These are phyloP conservation scores for Euclidia mi DNA, from an alignment of 2,888 invertebrate genomes.

Conservation along the genomic window DNA sequence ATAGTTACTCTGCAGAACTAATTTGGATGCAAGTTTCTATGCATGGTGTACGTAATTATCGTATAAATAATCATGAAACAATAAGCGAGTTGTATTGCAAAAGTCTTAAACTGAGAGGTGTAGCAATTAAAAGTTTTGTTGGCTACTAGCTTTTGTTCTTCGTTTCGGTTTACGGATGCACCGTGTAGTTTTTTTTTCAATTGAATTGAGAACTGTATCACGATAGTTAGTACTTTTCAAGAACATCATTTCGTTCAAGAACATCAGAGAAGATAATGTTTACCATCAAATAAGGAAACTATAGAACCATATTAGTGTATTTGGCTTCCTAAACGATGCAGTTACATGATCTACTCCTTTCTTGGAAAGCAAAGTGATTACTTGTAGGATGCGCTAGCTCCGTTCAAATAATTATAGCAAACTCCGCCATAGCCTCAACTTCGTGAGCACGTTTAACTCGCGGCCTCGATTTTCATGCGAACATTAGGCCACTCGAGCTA, in stretches of 20 bases:
- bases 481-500: slow-evolving; percentile 12
- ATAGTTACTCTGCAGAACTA: slow-evolving; percentile 29
- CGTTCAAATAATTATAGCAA: slow-evolving; percentile 9
- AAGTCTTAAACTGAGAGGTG: slow-evolving; percentile 13
- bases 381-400: slow-evolving; percentile 4
- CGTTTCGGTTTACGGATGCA: slow-evolving; percentile 2
- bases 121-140: slow-evolving; percentile 26
- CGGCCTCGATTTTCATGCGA: slow-evolving; percentile 15
- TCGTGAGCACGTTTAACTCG: slow-evolving; percentile 8
- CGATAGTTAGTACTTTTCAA: no score
- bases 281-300: no score
- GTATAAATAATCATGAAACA: slow-evolving; percentile 19
- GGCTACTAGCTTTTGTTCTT: slow-evolving; percentile 4
- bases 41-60: slow-evolving; percentile 18
- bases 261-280: no score
- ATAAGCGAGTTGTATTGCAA: slow-evolving; percentile 10
- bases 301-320: not conserved
- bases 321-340: no score
- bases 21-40: slow-evolving; percentile 28
- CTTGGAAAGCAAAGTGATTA: slow-evolving; percentile 10
- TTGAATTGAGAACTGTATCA: not conserved
- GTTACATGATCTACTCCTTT: not conserved
- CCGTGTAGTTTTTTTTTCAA: not conserved
- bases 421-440: no score
- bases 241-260: not conserved